Percentiles rank a stretch among this genome's conserved stretches.
phyloP scores from a whole-genome alignment of 2,888 invertebrate genomes.

The Apodemia duryi region DNA sequence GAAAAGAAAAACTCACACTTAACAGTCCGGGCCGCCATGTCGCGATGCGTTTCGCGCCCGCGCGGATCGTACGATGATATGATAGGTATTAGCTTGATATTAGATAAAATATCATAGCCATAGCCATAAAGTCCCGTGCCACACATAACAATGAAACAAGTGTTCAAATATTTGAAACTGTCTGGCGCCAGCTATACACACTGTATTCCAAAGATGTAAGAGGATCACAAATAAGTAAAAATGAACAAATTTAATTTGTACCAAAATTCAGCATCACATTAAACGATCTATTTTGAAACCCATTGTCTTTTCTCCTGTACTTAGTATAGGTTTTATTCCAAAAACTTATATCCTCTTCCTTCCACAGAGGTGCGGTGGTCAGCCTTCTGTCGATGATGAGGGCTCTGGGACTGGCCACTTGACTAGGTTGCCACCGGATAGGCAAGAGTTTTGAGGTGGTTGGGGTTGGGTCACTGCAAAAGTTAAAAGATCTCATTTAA shows the following conservation, averaged over 20 bases:
- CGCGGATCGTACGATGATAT: no score
- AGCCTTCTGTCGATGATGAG: constrained; percentile 54
- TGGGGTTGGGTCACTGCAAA: constrained; percentile 63
- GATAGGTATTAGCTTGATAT: no score
- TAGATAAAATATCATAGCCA: no score
- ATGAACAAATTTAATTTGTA: background rate
- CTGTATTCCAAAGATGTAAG: no score
- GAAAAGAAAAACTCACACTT: no score
- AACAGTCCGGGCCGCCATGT: no score
- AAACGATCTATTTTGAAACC: constrained; percentile 30
- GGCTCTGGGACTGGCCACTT: constrained; percentile 52
- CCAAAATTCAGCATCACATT: constrained; percentile 2
- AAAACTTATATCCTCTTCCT: constrained; percentile 45
- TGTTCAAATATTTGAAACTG: no score
- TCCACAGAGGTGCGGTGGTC: constrained; percentile 56
- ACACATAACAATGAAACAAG: no score
- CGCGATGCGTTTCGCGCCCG: no score
- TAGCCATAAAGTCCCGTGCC: no score
- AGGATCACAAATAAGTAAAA: constrained; percentile 9
- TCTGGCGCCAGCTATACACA: no score
- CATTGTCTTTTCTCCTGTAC: constrained; percentile 47
- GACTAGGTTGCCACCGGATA: constrained; percentile 58
- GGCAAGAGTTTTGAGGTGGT: constrained; percentile 45
- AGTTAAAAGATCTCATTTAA: background rate
- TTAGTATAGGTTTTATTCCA: constrained; percentile 66